Percentiles rank a stretch among this genome's conserved stretches.
Evolutionary conservation across 2,888 invertebrate genomes (phyloP).

Genomic region (Xiphydria camelus): DNA sequence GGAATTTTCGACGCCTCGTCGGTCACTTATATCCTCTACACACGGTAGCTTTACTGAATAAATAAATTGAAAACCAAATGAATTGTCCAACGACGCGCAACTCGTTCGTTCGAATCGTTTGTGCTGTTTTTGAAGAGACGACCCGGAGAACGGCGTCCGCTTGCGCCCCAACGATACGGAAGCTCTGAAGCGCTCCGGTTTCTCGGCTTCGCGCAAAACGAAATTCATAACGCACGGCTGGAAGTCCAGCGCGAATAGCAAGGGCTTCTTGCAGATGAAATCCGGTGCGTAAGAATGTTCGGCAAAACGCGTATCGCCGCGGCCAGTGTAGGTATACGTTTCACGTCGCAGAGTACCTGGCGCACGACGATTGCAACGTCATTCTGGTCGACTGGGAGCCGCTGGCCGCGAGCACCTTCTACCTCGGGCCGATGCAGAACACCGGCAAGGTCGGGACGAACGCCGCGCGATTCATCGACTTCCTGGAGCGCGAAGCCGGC

Average conservation of each 20-base stretch:
- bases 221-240: constrained; percentile 61
- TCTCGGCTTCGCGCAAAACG: constrained; percentile 45
- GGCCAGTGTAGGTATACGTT: too few relatives aligned
- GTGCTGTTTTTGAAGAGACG: constrained; percentile 38
- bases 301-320: too few relatives aligned
- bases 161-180: constrained; percentile 37
- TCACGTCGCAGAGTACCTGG: constrained; percentile 46
- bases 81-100: too few relatives aligned
- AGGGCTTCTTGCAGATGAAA: constrained; percentile 52
- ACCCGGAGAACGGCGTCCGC: constrained; percentile 40
- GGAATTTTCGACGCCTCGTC: constrained; percentile 35
- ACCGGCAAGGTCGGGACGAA: constrained; percentile 54
- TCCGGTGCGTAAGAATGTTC: constrained; percentile 42
- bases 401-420: constrained; percentile 55
- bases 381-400: constrained; percentile 59
- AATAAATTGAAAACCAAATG: too few relatives aligned
- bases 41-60: too few relatives aligned
- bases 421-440: constrained; percentile 54
- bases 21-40: constrained; percentile 47
- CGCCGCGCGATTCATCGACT: constrained; percentile 54
- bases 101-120: too few relatives aligned
- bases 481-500: too few relatives aligned
- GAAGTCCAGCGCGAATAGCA: constrained; percentile 56
- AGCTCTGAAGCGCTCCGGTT: constrained; percentile 36
- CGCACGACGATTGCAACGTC: constrained; percentile 55